phyloP scores from a whole-genome alignment of 1,140 invertebrate species.

The Lethrus apterus region DNA sequence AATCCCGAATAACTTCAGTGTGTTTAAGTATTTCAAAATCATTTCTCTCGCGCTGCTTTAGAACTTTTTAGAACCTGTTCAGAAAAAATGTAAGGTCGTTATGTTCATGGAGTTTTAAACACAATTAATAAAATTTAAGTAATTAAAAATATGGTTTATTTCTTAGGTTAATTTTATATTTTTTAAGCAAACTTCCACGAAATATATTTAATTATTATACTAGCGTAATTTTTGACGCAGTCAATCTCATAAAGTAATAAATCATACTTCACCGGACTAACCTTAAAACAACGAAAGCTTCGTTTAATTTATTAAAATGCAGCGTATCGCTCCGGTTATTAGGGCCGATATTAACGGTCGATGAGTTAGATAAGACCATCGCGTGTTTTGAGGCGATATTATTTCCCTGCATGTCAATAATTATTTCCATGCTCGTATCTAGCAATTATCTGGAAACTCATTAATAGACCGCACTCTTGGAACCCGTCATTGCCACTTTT shows the following conservation, averaged over 20 bases:
- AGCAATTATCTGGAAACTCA: constrained; percentile 10
- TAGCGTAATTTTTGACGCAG: neutral
- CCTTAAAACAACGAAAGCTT: neutral
- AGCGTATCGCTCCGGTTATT: neutral
- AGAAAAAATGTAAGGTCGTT: too few relatives aligned
- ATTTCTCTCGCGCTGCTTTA: too few relatives aligned
- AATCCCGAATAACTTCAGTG: too few relatives aligned
- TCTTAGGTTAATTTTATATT: too few relatives aligned
- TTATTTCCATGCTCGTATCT: constrained; percentile 6
- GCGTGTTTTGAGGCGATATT: constrained; percentile 8
- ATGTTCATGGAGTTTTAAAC: too few relatives aligned
- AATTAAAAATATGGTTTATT: too few relatives aligned
- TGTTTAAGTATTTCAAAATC: too few relatives aligned
- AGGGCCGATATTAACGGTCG: neutral
- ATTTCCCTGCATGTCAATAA: constrained; percentile 7
- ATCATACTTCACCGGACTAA: neutral
- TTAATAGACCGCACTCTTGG: constrained; percentile 8
- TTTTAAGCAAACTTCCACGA: too few relatives aligned
- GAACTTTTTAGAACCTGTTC: too few relatives aligned
- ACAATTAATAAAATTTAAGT: too few relatives aligned
- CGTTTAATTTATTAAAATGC: constrained; percentile 1
- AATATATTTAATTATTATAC: neutral
- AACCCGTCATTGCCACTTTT: constrained; percentile 2
- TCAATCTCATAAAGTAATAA: neutral
- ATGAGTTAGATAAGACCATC: neutral